These are phyloP conservation scores for Coreoperca whiteheadi DNA, from an alignment of 2,113 vertebrate species.

Conservation along the genomic window DNA sequence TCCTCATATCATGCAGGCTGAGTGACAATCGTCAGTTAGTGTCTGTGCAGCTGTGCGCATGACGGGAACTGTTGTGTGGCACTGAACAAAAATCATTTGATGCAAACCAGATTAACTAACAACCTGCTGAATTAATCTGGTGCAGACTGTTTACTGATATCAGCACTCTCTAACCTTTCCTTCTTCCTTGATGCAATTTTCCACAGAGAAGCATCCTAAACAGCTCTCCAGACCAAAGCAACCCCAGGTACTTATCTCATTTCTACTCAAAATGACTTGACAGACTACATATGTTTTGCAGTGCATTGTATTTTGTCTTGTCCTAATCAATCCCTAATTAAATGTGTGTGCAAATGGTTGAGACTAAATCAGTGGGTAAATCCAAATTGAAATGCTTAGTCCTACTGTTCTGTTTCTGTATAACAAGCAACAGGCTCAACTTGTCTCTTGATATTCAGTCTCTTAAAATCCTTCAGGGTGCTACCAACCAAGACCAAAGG, in stretches of 20 bases:
- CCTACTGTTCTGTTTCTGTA: not conserved
- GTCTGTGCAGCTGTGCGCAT: no score
- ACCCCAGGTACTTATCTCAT: slow-evolving; percentile 42
- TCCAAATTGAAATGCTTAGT: not conserved
- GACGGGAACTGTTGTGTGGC: no score
- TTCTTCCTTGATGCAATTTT: not conserved
- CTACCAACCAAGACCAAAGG: not conserved
- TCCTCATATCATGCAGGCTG: no score
- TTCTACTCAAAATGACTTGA: not conserved
- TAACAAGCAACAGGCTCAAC: not conserved
- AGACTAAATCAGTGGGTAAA: not conserved
- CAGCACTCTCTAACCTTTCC: not conserved
- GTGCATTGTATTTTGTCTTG: not conserved
- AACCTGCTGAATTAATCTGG: not conserved
- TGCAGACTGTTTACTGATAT: not conserved
- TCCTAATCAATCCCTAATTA: not conserved
- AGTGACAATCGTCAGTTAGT: no score
- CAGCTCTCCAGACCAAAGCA: not conserved
- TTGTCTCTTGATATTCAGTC: not conserved
- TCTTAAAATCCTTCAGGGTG: not conserved
- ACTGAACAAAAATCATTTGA: no score
- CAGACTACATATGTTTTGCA: not conserved
- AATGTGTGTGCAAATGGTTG: not conserved
- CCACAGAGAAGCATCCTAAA: slow-evolving; percentile 28
- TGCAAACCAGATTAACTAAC: not conserved